These are phyloP conservation scores for Whitmania pigra DNA, from an alignment of 1,140 invertebrate species.

Conservation along the genomic window DNA sequence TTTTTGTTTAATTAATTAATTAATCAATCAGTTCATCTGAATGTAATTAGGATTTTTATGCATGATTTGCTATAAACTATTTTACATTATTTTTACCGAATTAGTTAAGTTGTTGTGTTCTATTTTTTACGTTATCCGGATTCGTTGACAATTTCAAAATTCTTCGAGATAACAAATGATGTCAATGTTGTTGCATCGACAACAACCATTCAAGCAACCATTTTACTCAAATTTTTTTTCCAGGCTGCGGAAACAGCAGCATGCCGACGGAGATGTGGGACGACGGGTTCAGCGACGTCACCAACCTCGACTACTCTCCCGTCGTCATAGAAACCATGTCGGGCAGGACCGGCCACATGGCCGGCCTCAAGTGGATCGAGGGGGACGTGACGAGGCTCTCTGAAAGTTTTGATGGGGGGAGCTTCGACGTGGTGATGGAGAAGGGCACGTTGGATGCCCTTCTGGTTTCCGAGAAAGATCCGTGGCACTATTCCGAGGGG, in stretches of 20 bases:
- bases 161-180: too few species aligned
- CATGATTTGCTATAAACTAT: too few species aligned
- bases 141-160: too few species aligned
- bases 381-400: slow-evolving; percentile 41
- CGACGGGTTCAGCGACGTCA: slow-evolving; percentile 42
- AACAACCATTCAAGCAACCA: not conserved
- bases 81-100: too few species aligned
- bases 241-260: slow-evolving; percentile 47
- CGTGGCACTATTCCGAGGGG: slow-evolving; percentile 41
- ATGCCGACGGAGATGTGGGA: slow-evolving; percentile 43
- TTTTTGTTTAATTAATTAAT: too few species aligned
- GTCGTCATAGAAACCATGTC: slow-evolving; percentile 43
- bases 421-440: slow-evolving; percentile 47
- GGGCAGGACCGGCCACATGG: slow-evolving; percentile 29
- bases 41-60: too few species aligned
- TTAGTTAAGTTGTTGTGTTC: too few species aligned
- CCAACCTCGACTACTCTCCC: slow-evolving; percentile 46
- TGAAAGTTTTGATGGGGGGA: slow-evolving; percentile 29
- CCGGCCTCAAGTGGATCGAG: slow-evolving; percentile 37
- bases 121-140: too few species aligned
- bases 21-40: not conserved
- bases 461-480: slow-evolving; percentile 44
- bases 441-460: slow-evolving; percentile 48
- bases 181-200: not conserved
- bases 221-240: slow-evolving; percentile 14